Evolutionary conservation across 2,888 invertebrate genomes (phyloP).

Genomic region (Orthosia cruda): DNA sequence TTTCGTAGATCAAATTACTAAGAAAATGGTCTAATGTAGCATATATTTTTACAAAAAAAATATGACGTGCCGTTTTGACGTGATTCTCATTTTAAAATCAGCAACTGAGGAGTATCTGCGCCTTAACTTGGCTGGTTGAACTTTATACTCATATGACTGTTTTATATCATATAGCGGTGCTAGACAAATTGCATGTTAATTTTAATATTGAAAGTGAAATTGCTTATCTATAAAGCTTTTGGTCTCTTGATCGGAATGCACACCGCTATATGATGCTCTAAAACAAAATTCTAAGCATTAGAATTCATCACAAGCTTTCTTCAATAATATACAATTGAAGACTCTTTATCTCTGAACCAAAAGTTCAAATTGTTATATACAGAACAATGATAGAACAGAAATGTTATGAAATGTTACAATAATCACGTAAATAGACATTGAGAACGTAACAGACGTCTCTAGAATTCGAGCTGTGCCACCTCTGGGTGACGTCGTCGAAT

Average conservation of each 20-base stretch:
- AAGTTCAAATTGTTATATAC: constrained; percentile 19
- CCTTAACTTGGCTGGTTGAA: background rate
- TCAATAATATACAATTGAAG: constrained; percentile 13
- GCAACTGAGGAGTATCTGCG: no score
- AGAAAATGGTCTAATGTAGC: no score
- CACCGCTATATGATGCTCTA: no score
- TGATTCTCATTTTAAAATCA: no score
- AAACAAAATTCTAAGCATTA: constrained; percentile 8
- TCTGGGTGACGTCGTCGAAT: constrained; percentile 73
- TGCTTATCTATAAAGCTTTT: background rate
- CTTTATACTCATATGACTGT: background rate
- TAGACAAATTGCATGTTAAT: no score
- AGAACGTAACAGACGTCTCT: constrained; percentile 67
- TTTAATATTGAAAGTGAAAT: background rate
- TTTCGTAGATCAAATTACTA: no score
- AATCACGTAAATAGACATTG: constrained; percentile 45
- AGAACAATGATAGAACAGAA: constrained; percentile 25
- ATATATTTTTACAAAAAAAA: no score
- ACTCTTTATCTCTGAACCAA: constrained; percentile 5
- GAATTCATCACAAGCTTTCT: background rate
- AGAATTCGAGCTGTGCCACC: constrained; percentile 76
- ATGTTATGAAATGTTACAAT: constrained; percentile 31
- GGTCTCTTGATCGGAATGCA: no score
- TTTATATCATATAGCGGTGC: background rate
- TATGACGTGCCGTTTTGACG: no score